phyloP scores from a whole-genome alignment of 1,140 invertebrate species.

The Lethrus apterus region DNA sequence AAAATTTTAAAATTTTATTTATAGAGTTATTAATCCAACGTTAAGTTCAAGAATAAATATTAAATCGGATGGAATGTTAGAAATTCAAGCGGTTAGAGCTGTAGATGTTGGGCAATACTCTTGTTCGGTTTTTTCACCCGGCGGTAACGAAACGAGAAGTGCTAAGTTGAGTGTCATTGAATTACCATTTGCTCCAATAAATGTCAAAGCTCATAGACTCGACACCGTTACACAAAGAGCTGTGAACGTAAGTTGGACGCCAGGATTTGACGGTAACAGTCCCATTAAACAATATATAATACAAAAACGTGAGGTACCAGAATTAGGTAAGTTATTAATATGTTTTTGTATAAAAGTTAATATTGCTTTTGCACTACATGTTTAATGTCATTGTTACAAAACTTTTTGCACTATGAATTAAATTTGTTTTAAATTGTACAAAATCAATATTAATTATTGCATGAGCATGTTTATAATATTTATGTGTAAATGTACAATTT shows the following conservation, averaged over 20 bases:
- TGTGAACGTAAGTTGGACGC: slow-evolving; percentile 90
- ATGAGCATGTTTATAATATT: slow-evolving; percentile 29
- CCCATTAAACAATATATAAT: slow-evolving; percentile 90
- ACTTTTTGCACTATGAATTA: too few relatives aligned
- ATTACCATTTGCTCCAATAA: slow-evolving; percentile 84
- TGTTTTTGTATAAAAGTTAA: slow-evolving; percentile 18
- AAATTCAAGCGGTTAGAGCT: slow-evolving; percentile 73
- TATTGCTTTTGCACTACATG: slow-evolving; percentile 32
- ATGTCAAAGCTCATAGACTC: slow-evolving; percentile 66
- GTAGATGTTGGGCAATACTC: slow-evolving; percentile 76
- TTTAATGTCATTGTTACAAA: background rate
- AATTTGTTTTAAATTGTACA: background rate
- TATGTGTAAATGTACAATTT: slow-evolving; percentile 4
- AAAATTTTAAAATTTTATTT: slow-evolving; percentile 17
- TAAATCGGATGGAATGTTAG: slow-evolving; percentile 66
- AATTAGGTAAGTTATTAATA: slow-evolving; percentile 55
- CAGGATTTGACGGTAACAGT: slow-evolving; percentile 95
- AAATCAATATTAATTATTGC: slow-evolving; percentile 25
- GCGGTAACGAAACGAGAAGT: slow-evolving; percentile 83
- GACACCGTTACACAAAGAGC: slow-evolving; percentile 52
- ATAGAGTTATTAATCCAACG: slow-evolving; percentile 54
- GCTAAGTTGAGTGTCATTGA: slow-evolving; percentile 86
- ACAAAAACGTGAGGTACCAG: slow-evolving; percentile 80
- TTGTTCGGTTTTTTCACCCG: slow-evolving; percentile 75
- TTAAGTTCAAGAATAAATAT: slow-evolving; percentile 63